Conservation (phyloP, 2,797 vertebrate species). For the Protosalanx chinensis region DNA sequence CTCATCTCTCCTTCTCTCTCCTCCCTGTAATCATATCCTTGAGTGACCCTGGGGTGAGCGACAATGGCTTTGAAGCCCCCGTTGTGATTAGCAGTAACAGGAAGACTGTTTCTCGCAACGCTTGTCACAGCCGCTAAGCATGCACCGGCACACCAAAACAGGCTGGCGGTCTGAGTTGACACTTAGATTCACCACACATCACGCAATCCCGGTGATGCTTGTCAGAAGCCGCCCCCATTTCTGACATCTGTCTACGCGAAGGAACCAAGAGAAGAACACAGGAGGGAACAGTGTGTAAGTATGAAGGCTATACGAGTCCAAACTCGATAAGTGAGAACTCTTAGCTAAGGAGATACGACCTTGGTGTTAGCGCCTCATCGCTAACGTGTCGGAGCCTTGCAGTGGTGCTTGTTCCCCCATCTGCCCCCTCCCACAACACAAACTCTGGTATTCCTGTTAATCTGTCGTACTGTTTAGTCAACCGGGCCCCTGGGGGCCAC, state of each 20-base stretch:
- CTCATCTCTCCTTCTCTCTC: neutral
- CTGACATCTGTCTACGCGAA: slow-evolving; percentile 16
- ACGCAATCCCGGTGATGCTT: slow-evolving; percentile 24
- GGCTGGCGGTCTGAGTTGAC: slow-evolving; percentile 27
- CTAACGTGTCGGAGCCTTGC: neutral
- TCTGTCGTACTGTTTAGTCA: slow-evolving; percentile 23
- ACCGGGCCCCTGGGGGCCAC: no score
- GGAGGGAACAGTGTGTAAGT: neutral
- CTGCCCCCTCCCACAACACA: neutral
- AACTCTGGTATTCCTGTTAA: slow-evolving; percentile 4
- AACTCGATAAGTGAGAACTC: no score
- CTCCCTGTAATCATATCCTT: slow-evolving; percentile 35
- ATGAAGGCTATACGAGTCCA: no score
- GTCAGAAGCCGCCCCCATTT: neutral
- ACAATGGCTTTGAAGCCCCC: slow-evolving; percentile 18
- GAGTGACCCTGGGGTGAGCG: slow-evolving; percentile 38
- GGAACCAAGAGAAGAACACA: neutral
- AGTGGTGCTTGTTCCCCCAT: neutral
- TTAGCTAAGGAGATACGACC: neutral
- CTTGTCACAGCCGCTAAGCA: slow-evolving; percentile 42
- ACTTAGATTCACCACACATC: slow-evolving; percentile 34
- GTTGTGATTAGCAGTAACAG: slow-evolving; percentile 39
- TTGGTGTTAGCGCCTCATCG: slow-evolving; percentile 17
- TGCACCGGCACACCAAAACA: slow-evolving; percentile 20
- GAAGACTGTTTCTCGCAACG: slow-evolving; percentile 31